Evolutionary conservation across 2,888 invertebrate genomes (phyloP).

Genomic region (Hipparchia sbordonii): DNA sequence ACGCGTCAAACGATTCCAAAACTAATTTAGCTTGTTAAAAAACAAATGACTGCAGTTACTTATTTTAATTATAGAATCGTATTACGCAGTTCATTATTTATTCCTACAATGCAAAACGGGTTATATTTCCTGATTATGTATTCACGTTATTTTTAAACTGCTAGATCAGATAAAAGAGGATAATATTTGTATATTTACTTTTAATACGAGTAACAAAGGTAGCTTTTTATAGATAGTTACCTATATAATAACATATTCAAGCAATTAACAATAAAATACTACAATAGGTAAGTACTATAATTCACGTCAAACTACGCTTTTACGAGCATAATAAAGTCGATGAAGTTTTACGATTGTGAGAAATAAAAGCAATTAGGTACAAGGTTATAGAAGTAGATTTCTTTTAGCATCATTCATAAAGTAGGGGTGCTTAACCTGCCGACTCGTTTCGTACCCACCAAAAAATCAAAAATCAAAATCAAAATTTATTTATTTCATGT

Average conservation of each 20-base stretch:
- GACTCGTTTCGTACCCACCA: no score
- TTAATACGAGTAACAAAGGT: background rate
- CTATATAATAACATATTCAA: background rate
- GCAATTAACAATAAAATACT: background rate
- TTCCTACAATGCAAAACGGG: slow-evolving; percentile 4
- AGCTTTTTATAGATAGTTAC: background rate
- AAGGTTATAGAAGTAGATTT: no score
- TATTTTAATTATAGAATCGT: background rate
- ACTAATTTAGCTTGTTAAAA: background rate
- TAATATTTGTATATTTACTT: background rate
- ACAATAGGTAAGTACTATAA: background rate
- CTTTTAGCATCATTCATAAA: no score
- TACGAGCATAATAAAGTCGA: background rate
- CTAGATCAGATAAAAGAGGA: background rate
- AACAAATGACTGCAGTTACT: background rate
- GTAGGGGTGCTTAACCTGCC: no score
- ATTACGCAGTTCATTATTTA: slow-evolving; percentile 1
- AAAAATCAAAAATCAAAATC: no score
- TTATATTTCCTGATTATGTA: slow-evolving; percentile 17
- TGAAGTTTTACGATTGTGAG: background rate
- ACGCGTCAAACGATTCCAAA: background rate
- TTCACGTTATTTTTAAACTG: background rate
- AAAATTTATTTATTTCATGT: no score
- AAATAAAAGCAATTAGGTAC: no score
- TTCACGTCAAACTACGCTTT: background rate